Base-by-base conservation (phyloP, 2,888 invertebrate species). In the Rhimphoctona megacephalus region DNA sequence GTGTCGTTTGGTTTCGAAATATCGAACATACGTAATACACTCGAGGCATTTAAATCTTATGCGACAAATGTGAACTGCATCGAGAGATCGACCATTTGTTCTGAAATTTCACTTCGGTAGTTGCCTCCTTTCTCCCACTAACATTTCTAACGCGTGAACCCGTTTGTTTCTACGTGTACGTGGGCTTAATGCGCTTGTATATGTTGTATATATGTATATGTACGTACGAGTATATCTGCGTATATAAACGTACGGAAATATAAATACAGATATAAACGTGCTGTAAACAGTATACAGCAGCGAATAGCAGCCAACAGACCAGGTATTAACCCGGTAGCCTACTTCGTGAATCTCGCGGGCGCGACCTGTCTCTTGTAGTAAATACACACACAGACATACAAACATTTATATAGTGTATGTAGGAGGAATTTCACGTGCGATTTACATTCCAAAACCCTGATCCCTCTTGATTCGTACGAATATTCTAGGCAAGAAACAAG, bases 261-360 rank as follows among this genome's bases (percentile, higher is more conserved):
- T 61, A 36, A 6, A 14, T 46, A n/a, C 33, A 33, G 30, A 19
- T 7, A 25, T 54, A 11, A 8, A 52, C 14, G 33, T 39, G 78
- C 54, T 67, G 14, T 57, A 54, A 79, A 54, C 52, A 39, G 39
- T 39, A 61, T 49, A n/a, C 8, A 46, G 70, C 14, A 82, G 76
- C 22, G 72, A 64, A 46, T 25, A 76, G 67, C 78, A 46, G 78
- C 52, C 74, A 70, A 81, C 78, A 52, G 74, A 78, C 83, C 80
- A 85, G 88, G 91, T 90, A 89, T 92, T 93, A 94, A 94, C 93
- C 94, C 89, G 92, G 92, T 94, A 93, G 93, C 94, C 94, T 93
- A 94, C 93, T 93, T 94, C 90, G 89, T 85, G 88, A 86, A 86
- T 83, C 87, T 89, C 86, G 77, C 78, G 74, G 77, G 77, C 81